Base-by-base conservation (phyloP, 2,797 vertebrate genomes). In the Microchirus variegatus region DNA sequence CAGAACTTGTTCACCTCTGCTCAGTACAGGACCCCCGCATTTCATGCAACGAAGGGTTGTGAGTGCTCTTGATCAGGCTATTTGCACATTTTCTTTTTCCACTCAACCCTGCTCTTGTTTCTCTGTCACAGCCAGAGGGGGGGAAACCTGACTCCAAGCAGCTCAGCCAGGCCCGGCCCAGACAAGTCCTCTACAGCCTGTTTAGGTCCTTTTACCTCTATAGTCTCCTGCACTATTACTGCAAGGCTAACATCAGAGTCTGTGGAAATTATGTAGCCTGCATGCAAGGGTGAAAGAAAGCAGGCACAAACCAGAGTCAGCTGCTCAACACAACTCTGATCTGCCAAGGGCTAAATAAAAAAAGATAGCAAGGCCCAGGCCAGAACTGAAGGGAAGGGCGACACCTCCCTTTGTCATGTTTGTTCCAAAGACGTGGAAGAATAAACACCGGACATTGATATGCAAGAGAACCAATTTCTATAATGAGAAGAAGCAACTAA, bases 141-240 rank as follows among this genome's bases (percentile, higher is more conserved):
- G 70, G 46, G 91, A 73, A 88, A 91, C 87, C 83, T 86, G 89
- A 91, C 76, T 85, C 90, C 62, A 10, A 13, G 46, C 67, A 41
- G 58, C 66, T 74, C 59, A 53, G 72, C 60, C 51, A 9, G 56
- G 61, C 81, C 65, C 16, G 7, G 70, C 60, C 78, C 55, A 68
- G 73, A 57, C 75, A 49, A 71, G 71, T 59, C 74, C 66, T 63
- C 58, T 53, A 53, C 61, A 62, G 76, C 69, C 43, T 53, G 83
- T 55, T 47, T 59, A 14, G 70, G 53, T 63, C 50, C 59, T 76
- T 66, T 72, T 35, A 37, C 56, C 42, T 26, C 43, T 58, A 10
- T 40, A 49, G 67, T 67, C 44, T 60, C 47, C 49, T 63, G 17
- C 19, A 0, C 45, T 8, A 51, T 63, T 43, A 35, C 64, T 44